Evolutionary conservation across 1,140 invertebrate genomes (phyloP).

Genomic region (honey bee (Apis mellifera)): Amel_HAv3.1 CM009942.2:387501-388000

Average conservation of each 20-base stretch:
- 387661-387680: too few relatives aligned
- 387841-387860: too few relatives aligned
- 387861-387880: neutral
- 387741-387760: too few relatives aligned
- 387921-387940: constrained; percentile 45
- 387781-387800: too few relatives aligned
- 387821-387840: too few relatives aligned
- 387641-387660: too few relatives aligned
- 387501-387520: constrained; percentile 68
- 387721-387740: too few relatives aligned
- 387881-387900: constrained; percentile 42
- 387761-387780: too few relatives aligned
- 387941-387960: too few relatives aligned
- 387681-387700: too few relatives aligned
- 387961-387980: constrained; percentile 38
- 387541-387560: constrained; percentile 71
- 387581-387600: constrained; percentile 63
- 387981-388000: neutral
- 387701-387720: too few relatives aligned
- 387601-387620: constrained; percentile 60
- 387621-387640: constrained; percentile 20
- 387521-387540: constrained; percentile 46
- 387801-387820: too few relatives aligned
- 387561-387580: constrained; percentile 72
- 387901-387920: constrained; percentile 31